Base-by-base conservation (phyloP, 1,140 invertebrate genomes). In the Nasonia giraulti region DNA sequence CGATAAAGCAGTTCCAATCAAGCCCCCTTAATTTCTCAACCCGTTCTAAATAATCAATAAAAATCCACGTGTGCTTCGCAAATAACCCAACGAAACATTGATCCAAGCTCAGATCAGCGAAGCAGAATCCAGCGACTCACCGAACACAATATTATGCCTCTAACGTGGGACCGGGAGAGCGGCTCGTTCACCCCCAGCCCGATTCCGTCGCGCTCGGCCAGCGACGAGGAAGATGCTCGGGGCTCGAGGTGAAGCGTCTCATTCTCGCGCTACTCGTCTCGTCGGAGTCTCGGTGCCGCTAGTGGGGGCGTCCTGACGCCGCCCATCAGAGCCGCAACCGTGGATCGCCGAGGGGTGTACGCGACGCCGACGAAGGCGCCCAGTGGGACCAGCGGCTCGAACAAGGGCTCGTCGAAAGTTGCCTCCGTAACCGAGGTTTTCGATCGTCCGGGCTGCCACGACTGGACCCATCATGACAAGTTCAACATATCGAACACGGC, bases 401-500 rank as follows among this genome's bases (percentile, higher is more conserved):
- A 78, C 83, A 87, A 83, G 71, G 82, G 69, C 75, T 85, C 27
- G 44, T 40, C 87, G 23, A 85, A 81, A 68, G 85, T 86, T 40
- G 37, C 73, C 27, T 77, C 80, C 2, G 75, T 86, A n/a, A 74
- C 87, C 69, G 86, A 88, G 81, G 80, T 27, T 4, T 68, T 85
- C 31, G 81, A 86, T 5, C 27, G 85, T 20, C 71, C 85, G 4
- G 33, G 50, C 50, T 86, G 85, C 71, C 85, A 83, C 33, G 85
- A 86, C 68, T 83, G 85, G 81, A 76, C 77, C 20, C 82, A 86
- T n/a, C 77, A 86, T 33, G 82, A 86, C 71, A 83, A 83, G 55
- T 86, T 83, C 44, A 86, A 76, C 69, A 83, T 86, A 83, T 83
- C 82, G 27, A 88, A 87, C 80, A 90, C 90, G 89, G 91, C 90